Evolutionary conservation across 2,888 invertebrate species (phyloP).

Genomic region (Halocaridina rubra): DNA sequence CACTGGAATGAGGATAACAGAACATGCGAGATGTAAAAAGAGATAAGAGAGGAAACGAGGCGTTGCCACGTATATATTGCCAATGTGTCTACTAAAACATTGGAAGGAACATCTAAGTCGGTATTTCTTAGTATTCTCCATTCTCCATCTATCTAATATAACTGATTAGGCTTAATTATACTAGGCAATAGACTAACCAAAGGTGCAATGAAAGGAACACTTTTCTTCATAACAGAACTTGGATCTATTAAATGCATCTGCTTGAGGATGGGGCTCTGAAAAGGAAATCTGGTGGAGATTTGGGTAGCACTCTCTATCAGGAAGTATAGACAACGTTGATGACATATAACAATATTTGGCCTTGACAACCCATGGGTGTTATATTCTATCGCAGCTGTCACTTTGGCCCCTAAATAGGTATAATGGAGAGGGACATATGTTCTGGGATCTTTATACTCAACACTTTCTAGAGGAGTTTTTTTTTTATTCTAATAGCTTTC

Average conservation of each 20-base stretch:
- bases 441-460: slow-evolving; percentile 21
- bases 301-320: slow-evolving; percentile 1
- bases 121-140: background rate
- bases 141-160: too few relatives aligned
- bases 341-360: background rate
- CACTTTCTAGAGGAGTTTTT: slow-evolving; percentile 11
- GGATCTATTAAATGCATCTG: background rate
- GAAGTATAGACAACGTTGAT: slow-evolving; percentile 3
- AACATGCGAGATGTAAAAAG: too few relatives aligned
- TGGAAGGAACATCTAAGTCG: background rate
- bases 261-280: too few relatives aligned
- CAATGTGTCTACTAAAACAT: too few relatives aligned
- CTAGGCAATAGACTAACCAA: slow-evolving; percentile 4
- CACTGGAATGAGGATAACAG: too few relatives aligned
- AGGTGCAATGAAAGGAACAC: too few relatives aligned
- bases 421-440: too few relatives aligned
- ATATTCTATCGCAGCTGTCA: too few relatives aligned
- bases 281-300: too few relatives aligned
- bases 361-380: slow-evolving; percentile 13
- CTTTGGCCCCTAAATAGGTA: too few relatives aligned
- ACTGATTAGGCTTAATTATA: background rate
- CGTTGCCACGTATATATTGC: background rate
- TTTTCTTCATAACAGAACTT: background rate
- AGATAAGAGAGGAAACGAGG: background rate
- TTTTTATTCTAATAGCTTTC: too few relatives aligned